Conservation (phyloP, 2,797 vertebrate species). For the Melanotaenia boesemani region DNA sequence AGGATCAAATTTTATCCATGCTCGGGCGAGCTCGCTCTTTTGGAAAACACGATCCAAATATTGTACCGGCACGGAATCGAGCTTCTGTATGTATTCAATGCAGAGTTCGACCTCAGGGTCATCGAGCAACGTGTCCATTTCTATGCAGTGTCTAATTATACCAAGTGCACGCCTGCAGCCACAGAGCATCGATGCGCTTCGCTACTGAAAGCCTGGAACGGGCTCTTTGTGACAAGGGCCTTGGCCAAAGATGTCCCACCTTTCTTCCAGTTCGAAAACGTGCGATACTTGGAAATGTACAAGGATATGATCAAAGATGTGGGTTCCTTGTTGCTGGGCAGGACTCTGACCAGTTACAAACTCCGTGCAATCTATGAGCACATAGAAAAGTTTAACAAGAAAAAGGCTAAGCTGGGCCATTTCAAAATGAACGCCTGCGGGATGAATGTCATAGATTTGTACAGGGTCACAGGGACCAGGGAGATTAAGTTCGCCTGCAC, state of each 20-base stretch:
- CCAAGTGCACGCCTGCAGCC: no score
- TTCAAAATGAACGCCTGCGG: constrained; percentile 47
- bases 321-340: not conserved
- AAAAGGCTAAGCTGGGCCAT: constrained; percentile 30
- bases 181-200: not conserved
- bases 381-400: constrained; percentile 25
- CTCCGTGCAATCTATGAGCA: accelerated
- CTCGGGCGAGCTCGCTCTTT: not conserved
- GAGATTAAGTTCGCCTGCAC: constrained; percentile 15
- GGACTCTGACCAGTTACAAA: not conserved
- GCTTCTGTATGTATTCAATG: constrained; percentile 42
- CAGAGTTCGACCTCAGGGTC: constrained; percentile 31
- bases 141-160: not conserved
- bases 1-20: not conserved
- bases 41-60: not conserved
- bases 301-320: not conserved
- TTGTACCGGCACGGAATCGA: not conserved
- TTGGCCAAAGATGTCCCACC: accelerated
- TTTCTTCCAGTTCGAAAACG: constrained; percentile 24
- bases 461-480: constrained; percentile 1
- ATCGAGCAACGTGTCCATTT: constrained; percentile 14
- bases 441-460: constrained; percentile 29
- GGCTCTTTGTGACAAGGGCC: constrained; percentile 7
- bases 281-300: constrained; percentile 17
- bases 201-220: not conserved